phyloP scores from a whole-genome alignment of 2,888 invertebrate genomes.

The Drosophila barbarae region DNA sequence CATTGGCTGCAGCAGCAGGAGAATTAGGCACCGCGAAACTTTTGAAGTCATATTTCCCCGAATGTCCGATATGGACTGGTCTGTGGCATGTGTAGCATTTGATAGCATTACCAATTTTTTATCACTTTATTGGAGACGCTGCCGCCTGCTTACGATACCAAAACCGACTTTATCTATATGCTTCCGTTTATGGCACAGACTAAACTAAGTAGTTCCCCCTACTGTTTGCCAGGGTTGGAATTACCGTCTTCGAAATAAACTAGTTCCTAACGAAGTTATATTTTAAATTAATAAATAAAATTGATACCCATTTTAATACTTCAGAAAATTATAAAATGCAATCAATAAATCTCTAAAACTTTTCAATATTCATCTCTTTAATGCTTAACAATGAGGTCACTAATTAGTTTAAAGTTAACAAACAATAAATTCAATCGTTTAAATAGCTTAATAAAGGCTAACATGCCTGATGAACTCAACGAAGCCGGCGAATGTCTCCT shows the following conservation, averaged over 20 bases:
- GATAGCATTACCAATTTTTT: conserved; percentile 33
- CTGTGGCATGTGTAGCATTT: conserved; percentile 1
- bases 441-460: conserved; percentile 72
- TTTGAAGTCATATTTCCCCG: conserved; percentile 37
- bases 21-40: not conserved
- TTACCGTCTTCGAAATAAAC: not conserved
- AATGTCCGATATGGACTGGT: conserved; percentile 37
- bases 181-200: conserved; percentile 56
- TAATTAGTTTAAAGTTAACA: conserved; percentile 71
- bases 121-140: conserved; percentile 61
- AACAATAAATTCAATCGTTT: conserved; percentile 71
- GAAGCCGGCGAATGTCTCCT: conserved; percentile 79
- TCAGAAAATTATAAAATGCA: not conserved
- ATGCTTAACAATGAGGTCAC: conserved; percentile 63
- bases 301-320: no score
- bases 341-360: not conserved
- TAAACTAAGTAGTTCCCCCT: conserved; percentile 9
- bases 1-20: conserved; percentile 35
- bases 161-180: conserved; percentile 31
- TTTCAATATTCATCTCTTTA: conserved; percentile 45
- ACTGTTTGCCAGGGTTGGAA: conserved; percentile 6
- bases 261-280: not conserved
- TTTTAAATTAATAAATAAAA: no score
- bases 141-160: conserved; percentile 44
- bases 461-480: conserved; percentile 79